These are phyloP conservation scores for Mylabris phalerata DNA, from an alignment of 1,140 invertebrate genomes.

Conservation along the genomic window DNA sequence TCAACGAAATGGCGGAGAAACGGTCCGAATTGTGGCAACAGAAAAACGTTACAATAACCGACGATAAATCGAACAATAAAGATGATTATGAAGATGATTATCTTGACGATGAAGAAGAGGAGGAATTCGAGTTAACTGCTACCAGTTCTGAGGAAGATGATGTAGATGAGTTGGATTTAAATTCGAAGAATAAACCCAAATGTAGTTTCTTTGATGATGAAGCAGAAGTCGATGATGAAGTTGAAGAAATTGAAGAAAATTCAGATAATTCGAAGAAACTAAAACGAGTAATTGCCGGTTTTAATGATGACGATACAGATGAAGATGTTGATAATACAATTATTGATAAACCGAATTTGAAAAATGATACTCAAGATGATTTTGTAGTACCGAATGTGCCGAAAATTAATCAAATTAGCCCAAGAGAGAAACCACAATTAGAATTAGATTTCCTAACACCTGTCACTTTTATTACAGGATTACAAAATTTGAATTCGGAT, in stretches of 20 bases:
- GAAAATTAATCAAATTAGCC: slow-evolving; percentile 1
- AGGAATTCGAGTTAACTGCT: slow-evolving; percentile 35
- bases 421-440: slow-evolving; percentile 12
- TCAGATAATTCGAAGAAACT: slow-evolving; percentile 28
- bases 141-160: slow-evolving; percentile 37
- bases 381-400: slow-evolving; percentile 27
- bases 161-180: slow-evolving; percentile 28
- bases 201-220: slow-evolving; percentile 33
- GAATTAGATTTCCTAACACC: slow-evolving; percentile 32
- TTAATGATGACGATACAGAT: slow-evolving; percentile 30
- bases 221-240: slow-evolving; percentile 29
- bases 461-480: slow-evolving; percentile 31
- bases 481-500: slow-evolving; percentile 35
- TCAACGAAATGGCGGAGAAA: slow-evolving; percentile 54
- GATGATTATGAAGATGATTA: slow-evolving; percentile 27
- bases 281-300: slow-evolving; percentile 33
- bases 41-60: slow-evolving; percentile 40
- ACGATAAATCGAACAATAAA: slow-evolving; percentile 23
- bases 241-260: slow-evolving; percentile 38
- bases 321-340: slow-evolving; percentile 29
- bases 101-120: slow-evolving; percentile 43
- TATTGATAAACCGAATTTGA: slow-evolving; percentile 2
- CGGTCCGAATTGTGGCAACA: slow-evolving; percentile 58
- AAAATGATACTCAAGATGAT: slow-evolving; percentile 26
- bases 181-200: slow-evolving; percentile 24